These are phyloP conservation scores for Catamblyrhynchus diadema DNA, from an alignment of 2,797 vertebrate species.

Conservation along the genomic window DNA sequence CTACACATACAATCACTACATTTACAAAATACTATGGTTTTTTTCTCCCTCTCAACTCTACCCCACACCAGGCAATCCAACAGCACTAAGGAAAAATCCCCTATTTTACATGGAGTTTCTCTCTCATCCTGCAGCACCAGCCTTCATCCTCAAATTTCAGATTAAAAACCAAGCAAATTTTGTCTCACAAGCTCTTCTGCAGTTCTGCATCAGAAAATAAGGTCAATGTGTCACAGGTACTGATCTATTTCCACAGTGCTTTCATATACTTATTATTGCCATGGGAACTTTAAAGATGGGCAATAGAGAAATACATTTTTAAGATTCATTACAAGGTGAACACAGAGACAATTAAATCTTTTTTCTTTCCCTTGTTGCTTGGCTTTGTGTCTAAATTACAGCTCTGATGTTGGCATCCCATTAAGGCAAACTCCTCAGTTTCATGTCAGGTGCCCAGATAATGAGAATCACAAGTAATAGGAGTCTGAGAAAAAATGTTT, in stretches of 20 bases:
- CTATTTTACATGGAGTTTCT: not conserved
- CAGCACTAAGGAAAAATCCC: not conserved
- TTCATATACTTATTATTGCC: not conserved
- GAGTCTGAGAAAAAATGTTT: not conserved
- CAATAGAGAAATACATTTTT: not conserved
- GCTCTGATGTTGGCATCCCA: not conserved
- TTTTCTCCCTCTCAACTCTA: not conserved
- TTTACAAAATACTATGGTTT: rapidly evolving
- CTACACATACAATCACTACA: not conserved
- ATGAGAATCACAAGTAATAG: not conserved
- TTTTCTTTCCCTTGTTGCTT: not conserved
- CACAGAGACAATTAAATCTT: not conserved
- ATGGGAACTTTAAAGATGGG: not conserved
- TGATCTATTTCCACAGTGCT: not conserved
- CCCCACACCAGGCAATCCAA: not conserved
- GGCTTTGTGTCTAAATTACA: not conserved
- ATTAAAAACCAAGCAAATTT: not conserved
- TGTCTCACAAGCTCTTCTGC: not conserved
- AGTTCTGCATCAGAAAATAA: not conserved
- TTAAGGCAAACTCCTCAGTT: not conserved
- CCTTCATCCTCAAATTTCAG: not conserved
- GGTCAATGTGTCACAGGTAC: not conserved
- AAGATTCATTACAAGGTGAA: not conserved
- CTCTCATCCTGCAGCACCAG: not conserved
- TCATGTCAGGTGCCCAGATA: not conserved